Evolutionary conservation across 92 coral and sea anemone genomes (phyloP).

Genomic region (Ricordea florida): DNA sequence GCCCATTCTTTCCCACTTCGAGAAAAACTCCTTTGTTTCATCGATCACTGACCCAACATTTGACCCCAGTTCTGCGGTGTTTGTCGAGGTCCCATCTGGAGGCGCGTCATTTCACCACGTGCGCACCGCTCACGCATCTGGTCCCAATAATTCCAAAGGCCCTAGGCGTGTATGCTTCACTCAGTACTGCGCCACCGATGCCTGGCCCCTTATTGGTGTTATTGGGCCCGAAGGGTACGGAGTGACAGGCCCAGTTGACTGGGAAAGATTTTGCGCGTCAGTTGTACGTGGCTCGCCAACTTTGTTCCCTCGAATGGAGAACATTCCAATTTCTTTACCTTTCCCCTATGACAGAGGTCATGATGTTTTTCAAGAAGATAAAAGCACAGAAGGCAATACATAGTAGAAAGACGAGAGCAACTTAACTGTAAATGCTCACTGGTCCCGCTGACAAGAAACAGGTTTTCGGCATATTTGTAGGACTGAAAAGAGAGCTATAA

Average conservation of each 20-base stretch:
- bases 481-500: too few relatives aligned
- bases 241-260: conserved; percentile 57
- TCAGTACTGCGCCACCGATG: conserved; percentile 60
- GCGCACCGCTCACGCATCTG: conserved; percentile 62
- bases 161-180: conserved; percentile 48
- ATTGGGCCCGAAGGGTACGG: conserved; percentile 38
- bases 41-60: conserved; percentile 55
- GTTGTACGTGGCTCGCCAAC: conserved; percentile 56
- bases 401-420: too few relatives aligned
- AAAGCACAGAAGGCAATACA: too few relatives aligned
- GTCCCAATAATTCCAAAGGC: conserved; percentile 29
- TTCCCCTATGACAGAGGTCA: conserved; percentile 42
- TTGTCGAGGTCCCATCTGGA: conserved; percentile 64
- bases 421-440: too few relatives aligned
- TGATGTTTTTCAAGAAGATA: conserved; percentile 24
- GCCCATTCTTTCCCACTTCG: conserved; percentile 56
- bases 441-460: too few relatives aligned
- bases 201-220: conserved; percentile 71
- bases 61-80: conserved; percentile 55
- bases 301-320: conserved; percentile 43
- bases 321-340: conserved; percentile 44
- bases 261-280: conserved; percentile 56
- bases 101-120: conserved; percentile 68
- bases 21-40: conserved; percentile 42
- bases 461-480: too few relatives aligned